phyloP scores from a whole-genome alignment of 2,113 vertebrate genomes.

The Columba janthina region DNA sequence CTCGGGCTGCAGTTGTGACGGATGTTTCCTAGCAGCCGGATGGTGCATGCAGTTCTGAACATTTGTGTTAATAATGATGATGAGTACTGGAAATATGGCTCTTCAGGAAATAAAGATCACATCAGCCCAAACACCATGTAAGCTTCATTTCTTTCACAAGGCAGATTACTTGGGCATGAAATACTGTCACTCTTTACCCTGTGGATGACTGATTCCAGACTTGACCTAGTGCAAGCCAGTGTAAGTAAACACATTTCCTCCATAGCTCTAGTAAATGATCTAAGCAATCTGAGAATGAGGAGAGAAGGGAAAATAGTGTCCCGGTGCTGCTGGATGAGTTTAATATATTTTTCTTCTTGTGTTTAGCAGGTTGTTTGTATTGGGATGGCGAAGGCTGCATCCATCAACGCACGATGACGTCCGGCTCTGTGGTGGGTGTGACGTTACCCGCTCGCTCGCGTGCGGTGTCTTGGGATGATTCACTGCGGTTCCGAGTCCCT shows the following conservation, averaged over 20 bases:
- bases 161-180: neutral
- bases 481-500: neutral
- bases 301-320: neutral
- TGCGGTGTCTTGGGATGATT: neutral
- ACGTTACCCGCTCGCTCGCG: rapidly evolving
- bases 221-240: neutral
- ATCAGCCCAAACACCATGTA: neutral
- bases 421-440: rapidly evolving
- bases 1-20: rapidly evolving
- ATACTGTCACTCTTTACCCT: neutral
- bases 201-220: neutral
- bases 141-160: neutral
- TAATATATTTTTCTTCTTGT: neutral
- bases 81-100: neutral
- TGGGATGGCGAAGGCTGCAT: neutral
- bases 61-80: neutral
- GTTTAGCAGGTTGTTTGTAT: neutral
- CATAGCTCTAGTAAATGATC: neutral
- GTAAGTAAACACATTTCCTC: neutral
- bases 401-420: rapidly evolving
- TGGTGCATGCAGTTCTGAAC: neutral
- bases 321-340: neutral
- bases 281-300: neutral
- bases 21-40: neutral
- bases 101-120: neutral